A percentile compares a stretch with the other conserved stretches of the same genome.
Evolutionary conservation across 2,888 invertebrate species (phyloP).

Genomic region (Crossocerus cetratus): DNA sequence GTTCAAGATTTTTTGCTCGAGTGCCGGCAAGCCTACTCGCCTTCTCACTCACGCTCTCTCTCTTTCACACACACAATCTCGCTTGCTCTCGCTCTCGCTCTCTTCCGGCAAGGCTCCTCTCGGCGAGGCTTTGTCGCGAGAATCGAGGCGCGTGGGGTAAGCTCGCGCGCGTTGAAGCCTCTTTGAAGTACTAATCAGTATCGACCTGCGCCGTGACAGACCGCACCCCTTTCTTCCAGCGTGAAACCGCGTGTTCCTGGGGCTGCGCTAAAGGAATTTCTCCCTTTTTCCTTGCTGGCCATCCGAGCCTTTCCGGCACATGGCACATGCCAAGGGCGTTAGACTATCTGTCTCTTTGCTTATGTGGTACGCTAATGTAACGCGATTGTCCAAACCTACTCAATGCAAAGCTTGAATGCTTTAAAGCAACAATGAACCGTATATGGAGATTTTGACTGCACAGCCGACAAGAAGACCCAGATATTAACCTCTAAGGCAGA

Average conservation of each 20-base stretch:
- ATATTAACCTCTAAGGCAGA: too few relatives aligned
- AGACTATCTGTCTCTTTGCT: constrained; percentile 16
- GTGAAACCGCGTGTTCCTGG: not conserved
- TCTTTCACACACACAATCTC: constrained; percentile 45
- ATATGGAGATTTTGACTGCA: too few relatives aligned
- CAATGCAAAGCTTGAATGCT: too few relatives aligned
- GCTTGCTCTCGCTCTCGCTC: constrained; percentile 54
- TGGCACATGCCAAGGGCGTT: constrained; percentile 21
- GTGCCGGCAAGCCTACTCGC: constrained; percentile 34
- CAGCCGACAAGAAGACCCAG: too few relatives aligned
- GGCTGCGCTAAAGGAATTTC: constrained; percentile 21
- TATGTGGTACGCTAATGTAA: too few relatives aligned
- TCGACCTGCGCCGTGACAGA: constrained; percentile 61
- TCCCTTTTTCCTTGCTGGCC: constrained; percentile 39
- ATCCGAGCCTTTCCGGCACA: constrained; percentile 30
- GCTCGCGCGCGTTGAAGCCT: constrained; percentile 45
- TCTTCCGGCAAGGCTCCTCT: constrained; percentile 49
- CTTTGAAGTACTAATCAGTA: constrained; percentile 74
- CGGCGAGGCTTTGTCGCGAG: constrained; percentile 36
- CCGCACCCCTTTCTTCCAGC: constrained; percentile 41
- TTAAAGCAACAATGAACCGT: too few relatives aligned
- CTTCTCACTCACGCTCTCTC: constrained; percentile 19
- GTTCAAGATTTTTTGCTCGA: constrained; percentile 69
- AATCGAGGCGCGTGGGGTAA: constrained; percentile 28
- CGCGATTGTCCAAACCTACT: too few relatives aligned